phyloP scores from a whole-genome alignment of 2,113 vertebrate genomes.

The Ailurus styani region DNA sequence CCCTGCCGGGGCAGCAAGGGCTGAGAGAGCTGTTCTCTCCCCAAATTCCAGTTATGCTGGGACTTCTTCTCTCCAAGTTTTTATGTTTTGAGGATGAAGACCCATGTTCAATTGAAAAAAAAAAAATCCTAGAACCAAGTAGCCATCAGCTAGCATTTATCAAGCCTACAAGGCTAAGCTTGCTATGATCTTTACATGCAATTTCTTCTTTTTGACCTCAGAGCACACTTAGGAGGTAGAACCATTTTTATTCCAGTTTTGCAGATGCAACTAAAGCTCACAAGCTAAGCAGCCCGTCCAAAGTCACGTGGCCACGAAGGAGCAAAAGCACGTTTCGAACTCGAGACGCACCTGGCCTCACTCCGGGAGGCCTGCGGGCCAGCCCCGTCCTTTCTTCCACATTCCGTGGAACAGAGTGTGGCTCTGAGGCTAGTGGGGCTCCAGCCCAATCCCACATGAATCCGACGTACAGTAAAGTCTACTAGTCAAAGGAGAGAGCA shows the following conservation, averaged over 20 bases:
- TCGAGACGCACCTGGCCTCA: neutral
- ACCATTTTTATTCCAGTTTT: neutral
- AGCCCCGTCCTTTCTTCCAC: neutral
- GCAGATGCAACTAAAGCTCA: neutral
- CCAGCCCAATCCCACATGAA: fast-evolving
- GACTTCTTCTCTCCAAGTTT: neutral
- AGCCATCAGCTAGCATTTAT: neutral
- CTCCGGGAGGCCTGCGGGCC: fast-evolving
- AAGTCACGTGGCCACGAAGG: neutral
- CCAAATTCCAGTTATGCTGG: neutral
- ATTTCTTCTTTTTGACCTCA: neutral
- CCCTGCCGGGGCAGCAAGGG: fast-evolving
- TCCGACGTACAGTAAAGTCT: fast-evolving
- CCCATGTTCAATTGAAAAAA: neutral
- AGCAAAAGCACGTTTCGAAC: neutral
- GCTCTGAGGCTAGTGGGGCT: neutral
- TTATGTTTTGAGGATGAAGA: neutral
- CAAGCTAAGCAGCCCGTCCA: neutral
- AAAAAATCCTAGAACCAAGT: neutral
- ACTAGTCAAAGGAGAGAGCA: neutral
- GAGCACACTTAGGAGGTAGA: neutral
- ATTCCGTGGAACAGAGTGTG: neutral
- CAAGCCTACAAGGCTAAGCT: neutral
- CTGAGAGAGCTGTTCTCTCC: neutral
- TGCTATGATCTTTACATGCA: neutral